Evolutionary conservation across 2,797 vertebrate genomes (phyloP).

Genomic region (Myiothlypis chrysogaster): DNA sequence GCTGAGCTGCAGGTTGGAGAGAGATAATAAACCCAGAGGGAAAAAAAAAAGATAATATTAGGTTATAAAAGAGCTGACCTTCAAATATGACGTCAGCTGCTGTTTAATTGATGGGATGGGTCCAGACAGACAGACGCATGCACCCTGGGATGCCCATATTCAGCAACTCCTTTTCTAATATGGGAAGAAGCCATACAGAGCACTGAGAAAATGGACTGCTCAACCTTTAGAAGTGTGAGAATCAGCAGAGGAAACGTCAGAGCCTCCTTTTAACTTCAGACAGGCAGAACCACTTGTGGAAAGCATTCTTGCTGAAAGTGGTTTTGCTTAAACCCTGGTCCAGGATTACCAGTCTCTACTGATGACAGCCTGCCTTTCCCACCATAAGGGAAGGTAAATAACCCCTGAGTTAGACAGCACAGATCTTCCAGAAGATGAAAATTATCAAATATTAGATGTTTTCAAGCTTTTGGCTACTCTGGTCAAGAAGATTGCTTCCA

Average conservation of each 20-base stretch:
- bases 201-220: not conserved
- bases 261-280: not conserved
- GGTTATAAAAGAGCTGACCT: slow-evolving; percentile 62
- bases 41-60: not conserved
- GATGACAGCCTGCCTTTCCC: not conserved
- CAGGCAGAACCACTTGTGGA: not conserved
- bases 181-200: not conserved
- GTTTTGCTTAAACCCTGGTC: not conserved
- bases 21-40: slow-evolving; percentile 48
- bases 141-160: slow-evolving; percentile 15
- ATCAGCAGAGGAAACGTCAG: not conserved
- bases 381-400: not conserved
- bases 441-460: not conserved
- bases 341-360: not conserved
- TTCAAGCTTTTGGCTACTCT: not conserved
- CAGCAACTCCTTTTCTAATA: not conserved
- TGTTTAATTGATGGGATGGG: slow-evolving; percentile 32
- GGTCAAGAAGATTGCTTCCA: not conserved
- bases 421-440: not conserved
- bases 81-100: slow-evolving; percentile 35
- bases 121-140: slow-evolving; percentile 29
- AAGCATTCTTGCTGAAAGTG: not conserved
- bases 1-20: slow-evolving; percentile 29
- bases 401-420: not conserved
- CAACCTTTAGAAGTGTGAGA: not conserved